Percentiles rank a stretch among this genome's conserved stretches.
Evolutionary conservation across 2,888 invertebrate species (phyloP).

Genomic region (Acleris sparsana): DNA sequence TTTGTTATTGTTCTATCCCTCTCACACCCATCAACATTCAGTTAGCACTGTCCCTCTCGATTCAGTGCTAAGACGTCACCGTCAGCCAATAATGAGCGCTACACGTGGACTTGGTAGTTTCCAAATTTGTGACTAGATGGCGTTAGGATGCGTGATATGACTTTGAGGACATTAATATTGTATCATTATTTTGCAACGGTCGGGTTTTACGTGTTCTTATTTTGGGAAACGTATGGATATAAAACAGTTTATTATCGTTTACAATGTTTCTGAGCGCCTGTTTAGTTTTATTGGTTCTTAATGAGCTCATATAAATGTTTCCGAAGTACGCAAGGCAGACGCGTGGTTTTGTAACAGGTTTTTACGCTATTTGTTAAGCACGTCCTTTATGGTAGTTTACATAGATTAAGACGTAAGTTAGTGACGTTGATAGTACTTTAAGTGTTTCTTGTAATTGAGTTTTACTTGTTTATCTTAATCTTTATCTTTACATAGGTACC

Average conservation of each 20-base stretch:
- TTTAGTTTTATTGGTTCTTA: not conserved
- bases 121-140: conserved; percentile 63
- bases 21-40: conserved; percentile 44
- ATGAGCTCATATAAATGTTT: not conserved
- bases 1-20: conserved; percentile 75
- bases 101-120: conserved; percentile 50
- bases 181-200: conserved; percentile 7
- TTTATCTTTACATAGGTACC: no score
- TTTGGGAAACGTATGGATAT: conserved; percentile 4
- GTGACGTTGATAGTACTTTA: no score
- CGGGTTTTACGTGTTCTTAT: conserved; percentile 24
- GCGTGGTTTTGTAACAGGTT: conserved; percentile 1
- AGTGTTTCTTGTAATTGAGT: no score
- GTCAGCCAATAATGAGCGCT: conserved; percentile 54
- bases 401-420: no score
- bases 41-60: conserved; percentile 48
- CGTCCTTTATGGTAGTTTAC: no score
- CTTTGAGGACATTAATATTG: not conserved
- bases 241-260: conserved; percentile 5
- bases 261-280: not conserved
- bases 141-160: conserved; percentile 48
- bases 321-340: no score
- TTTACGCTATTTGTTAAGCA: not conserved
- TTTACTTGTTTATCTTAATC: no score
- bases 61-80: conserved; percentile 56